Evolutionary conservation across 2,113 vertebrate genomes (phyloP).

Genomic region (Rhipidura dahli): DNA sequence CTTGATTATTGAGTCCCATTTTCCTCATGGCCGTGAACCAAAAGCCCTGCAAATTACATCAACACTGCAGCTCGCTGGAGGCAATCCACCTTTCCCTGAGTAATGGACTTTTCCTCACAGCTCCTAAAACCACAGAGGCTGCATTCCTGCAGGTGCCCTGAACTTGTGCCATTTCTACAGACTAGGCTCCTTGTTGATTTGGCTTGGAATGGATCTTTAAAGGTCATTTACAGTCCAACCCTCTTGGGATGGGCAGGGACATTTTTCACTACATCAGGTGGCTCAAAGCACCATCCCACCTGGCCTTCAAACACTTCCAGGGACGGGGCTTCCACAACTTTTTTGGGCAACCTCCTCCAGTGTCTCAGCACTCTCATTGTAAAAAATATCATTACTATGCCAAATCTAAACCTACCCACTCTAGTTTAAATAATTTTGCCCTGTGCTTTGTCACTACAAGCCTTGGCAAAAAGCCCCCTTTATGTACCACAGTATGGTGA

Average conservation of each 20-base stretch:
- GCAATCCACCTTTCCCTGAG: not conserved
- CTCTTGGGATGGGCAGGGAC: not conserved
- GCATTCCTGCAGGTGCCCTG: not conserved
- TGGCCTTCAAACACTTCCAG: not conserved
- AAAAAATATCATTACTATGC: rapidly evolving
- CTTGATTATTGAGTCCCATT: not conserved
- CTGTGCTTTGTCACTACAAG: no score
- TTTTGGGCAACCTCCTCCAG: not conserved
- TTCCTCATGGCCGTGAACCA: not conserved
- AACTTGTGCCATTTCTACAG: not conserved
- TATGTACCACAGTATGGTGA: no score
- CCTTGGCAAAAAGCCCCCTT: not conserved
- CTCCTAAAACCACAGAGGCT: not conserved
- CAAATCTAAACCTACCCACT: not conserved
- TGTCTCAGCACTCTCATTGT: rapidly evolving
- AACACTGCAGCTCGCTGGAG: not conserved
- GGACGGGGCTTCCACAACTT: not conserved
- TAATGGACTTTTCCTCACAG: not conserved
- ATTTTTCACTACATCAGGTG: not conserved
- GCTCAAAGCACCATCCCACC: not conserved
- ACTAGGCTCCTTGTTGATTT: not conserved
- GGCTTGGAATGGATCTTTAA: not conserved
- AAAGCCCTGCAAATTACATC: not conserved
- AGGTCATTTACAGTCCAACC: not conserved
- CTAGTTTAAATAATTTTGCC: not conserved